phyloP scores from a whole-genome alignment of 2,888 invertebrate genomes.

The Notocelia uddmanniana region DNA sequence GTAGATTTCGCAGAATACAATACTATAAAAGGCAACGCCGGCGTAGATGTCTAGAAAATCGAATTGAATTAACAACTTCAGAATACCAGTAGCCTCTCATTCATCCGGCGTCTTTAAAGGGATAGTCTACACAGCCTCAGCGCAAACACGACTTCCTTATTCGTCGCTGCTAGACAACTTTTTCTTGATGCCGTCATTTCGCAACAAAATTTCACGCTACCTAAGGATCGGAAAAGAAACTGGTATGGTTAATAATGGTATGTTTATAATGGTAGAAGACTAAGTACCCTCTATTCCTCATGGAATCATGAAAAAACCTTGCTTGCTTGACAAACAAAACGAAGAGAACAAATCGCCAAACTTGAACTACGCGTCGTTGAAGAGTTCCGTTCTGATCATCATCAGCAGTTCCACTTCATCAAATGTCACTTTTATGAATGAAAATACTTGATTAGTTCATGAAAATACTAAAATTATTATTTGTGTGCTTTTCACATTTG shows the following conservation, averaged over 20 bases:
- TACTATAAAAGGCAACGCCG: conserved; percentile 21
- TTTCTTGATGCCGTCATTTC: conserved; percentile 44
- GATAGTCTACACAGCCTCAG: conserved; percentile 7
- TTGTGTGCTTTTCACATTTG: no score
- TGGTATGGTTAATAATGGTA: conserved; percentile 4
- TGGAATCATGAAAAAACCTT: no score
- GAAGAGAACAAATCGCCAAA: no score
- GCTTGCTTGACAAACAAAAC: no score
- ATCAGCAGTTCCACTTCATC: no score
- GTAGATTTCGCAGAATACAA: neutral
- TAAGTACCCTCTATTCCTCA: no score
- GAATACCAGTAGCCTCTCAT: conserved; percentile 23
- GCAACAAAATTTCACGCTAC: conserved; percentile 45
- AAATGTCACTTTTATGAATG: no score
- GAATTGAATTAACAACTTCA: conserved; percentile 28
- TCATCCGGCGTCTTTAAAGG: conserved; percentile 35
- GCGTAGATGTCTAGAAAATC: conserved; percentile 33
- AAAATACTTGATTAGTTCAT: no score
- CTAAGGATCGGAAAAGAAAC: conserved; percentile 35
- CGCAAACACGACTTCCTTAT: conserved; percentile 17
- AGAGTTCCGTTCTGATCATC: no score
- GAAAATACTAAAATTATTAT: no score
- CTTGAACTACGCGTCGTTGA: no score
- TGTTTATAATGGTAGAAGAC: no score
- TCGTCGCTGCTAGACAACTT: conserved; percentile 42